phyloP scores from a whole-genome alignment of 2,888 invertebrate species.

The Allygus modestus region DNA sequence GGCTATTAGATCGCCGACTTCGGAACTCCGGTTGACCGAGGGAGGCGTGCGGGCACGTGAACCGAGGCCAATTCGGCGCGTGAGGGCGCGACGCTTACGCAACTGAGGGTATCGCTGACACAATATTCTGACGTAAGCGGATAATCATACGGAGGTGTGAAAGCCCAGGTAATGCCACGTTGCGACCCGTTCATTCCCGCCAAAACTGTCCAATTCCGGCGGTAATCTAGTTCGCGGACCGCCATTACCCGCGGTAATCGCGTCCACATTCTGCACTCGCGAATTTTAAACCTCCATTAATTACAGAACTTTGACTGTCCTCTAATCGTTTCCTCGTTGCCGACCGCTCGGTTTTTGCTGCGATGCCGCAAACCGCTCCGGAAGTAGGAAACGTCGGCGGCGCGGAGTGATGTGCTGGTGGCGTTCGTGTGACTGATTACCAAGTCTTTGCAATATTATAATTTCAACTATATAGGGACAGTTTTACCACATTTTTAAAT shows the following conservation, averaged over 20 bases:
- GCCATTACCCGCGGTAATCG: constrained; percentile 10
- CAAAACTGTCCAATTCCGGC: constrained; percentile 47
- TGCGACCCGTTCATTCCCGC: constrained; percentile 18
- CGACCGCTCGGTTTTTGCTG: not conserved
- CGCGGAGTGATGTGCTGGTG: not conserved
- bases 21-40: not conserved
- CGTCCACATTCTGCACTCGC: constrained; percentile 20
- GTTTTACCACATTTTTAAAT: too few relatives aligned
- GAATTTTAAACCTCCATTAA: constrained; percentile 37
- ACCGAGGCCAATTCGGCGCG: constrained; percentile 6
- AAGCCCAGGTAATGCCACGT: constrained; percentile 31
- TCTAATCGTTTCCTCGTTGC: constrained; percentile 42
- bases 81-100: constrained; percentile 24
- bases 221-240: constrained; percentile 37
- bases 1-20: not conserved
- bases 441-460: too few relatives aligned
- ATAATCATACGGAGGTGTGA: constrained; percentile 42
- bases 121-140: constrained; percentile 38
- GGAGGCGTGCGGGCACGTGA: not conserved
- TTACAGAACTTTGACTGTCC: constrained; percentile 19
- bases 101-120: constrained; percentile 16
- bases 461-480: too few relatives aligned
- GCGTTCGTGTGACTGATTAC: too few relatives aligned
- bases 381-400: not conserved
- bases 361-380: not conserved